A percentile compares a stretch with the other conserved stretches of the same genome.
Conservation (phyloP, 2,113 vertebrate species). For the Sclerurus mexicanus region DNA sequence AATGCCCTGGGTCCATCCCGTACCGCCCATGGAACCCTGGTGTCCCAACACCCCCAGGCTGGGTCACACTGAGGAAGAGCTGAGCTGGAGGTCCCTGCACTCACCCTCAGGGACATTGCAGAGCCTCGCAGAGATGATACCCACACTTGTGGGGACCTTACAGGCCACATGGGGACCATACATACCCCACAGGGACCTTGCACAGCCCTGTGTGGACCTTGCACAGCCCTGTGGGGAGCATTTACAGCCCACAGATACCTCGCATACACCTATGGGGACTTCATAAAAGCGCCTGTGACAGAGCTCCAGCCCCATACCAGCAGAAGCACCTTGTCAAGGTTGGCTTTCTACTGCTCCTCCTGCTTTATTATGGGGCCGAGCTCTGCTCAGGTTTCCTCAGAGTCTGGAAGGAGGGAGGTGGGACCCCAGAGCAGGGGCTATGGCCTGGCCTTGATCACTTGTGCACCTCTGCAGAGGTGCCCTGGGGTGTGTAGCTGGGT, state of each 20-base stretch:
- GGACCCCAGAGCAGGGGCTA: neutral
- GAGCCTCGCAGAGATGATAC: too few relatives aligned
- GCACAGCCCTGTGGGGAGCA: neutral
- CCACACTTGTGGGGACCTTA: too few relatives aligned
- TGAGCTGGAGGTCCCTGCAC: neutral
- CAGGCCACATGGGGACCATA: neutral
- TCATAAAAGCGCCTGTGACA: fast-evolving
- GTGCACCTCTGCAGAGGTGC: neutral
- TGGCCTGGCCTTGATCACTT: neutral
- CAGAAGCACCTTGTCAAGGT: fast-evolving
- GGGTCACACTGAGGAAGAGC: fast-evolving
- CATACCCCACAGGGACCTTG: too few relatives aligned
- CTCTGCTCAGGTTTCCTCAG: neutral
- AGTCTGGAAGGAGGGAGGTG: neutral
- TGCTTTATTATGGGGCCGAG: fast-evolving
- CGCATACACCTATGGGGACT: neutral
- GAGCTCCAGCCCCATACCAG: neutral
- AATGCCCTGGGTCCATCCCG: neutral
- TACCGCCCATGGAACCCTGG: fast-evolving
- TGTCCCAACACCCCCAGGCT: neutral
- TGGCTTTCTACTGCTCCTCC: neutral
- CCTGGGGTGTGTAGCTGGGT: neutral
- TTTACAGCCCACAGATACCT: too few relatives aligned
- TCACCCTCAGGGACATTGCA: neutral
- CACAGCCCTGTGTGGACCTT: neutral